Conservation (phyloP, 2,888 invertebrate species). For the Drosophila neonasuta region DNA sequence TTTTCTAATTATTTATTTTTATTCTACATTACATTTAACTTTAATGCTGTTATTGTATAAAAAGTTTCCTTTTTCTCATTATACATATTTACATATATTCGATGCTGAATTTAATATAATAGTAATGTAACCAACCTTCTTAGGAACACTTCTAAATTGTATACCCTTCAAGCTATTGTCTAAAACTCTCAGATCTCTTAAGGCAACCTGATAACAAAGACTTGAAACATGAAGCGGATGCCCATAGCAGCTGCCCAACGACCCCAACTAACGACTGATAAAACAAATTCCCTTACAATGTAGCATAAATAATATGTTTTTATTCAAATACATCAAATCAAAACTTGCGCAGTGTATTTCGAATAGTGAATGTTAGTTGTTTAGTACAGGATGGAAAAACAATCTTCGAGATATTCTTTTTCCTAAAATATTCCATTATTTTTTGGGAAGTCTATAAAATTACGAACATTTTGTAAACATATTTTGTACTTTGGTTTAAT, state of each 20-base stretch:
- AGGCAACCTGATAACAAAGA: conserved; percentile 18
- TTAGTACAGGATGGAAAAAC: background rate
- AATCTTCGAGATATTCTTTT: background rate
- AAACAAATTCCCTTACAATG: conserved; percentile 4
- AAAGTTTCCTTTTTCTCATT: too few species aligned
- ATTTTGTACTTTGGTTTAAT: too few species aligned
- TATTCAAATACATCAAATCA: background rate
- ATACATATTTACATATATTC: too few species aligned
- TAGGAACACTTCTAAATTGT: background rate
- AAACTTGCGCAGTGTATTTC: background rate
- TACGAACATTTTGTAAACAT: too few species aligned
- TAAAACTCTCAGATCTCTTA: conserved; percentile 19
- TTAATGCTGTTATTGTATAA: too few species aligned
- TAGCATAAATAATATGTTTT: conserved; percentile 2
- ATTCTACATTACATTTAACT: too few species aligned
- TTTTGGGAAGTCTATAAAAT: too few species aligned
- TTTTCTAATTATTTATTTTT: too few species aligned
- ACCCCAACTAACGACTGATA: conserved; percentile 40
- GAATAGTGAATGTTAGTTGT: conserved; percentile 11
- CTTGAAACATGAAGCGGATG: conserved; percentile 37
- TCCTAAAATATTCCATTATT: too few species aligned
- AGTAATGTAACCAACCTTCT: background rate
- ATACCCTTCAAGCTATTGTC: background rate
- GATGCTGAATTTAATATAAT: too few species aligned
- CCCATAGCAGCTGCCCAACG: conserved; percentile 32